phyloP scores from a whole-genome alignment of 1,140 invertebrate genomes.

The Apis mellifera region DNA sequence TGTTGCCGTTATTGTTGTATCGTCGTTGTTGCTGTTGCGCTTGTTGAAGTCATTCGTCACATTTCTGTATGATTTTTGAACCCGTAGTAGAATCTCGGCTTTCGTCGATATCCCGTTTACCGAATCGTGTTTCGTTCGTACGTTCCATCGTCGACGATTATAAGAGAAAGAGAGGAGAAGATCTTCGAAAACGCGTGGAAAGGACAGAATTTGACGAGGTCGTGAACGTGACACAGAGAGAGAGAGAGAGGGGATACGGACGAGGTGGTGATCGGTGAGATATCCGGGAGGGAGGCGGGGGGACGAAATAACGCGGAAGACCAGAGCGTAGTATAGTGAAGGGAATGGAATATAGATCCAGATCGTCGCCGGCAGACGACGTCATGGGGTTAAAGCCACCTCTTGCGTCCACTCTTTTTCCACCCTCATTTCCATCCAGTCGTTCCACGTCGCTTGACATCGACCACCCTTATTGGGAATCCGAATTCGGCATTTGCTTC shows the following conservation, averaged over 20 bases:
- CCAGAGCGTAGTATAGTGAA: background rate
- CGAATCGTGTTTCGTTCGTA: background rate
- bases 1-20: conserved; percentile 48
- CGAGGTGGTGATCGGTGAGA: conserved; percentile 9
- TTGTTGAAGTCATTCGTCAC: background rate
- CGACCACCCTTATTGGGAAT: conserved; percentile 57
- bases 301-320: conserved; percentile 37
- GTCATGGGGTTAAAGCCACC: conserved; percentile 43
- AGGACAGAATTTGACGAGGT: background rate
- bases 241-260: conserved; percentile 6
- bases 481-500: conserved; percentile 70
- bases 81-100: background rate
- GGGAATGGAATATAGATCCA: conserved; percentile 34
- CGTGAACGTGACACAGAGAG: conserved; percentile 1
- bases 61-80: background rate
- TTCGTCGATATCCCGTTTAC: background rate
- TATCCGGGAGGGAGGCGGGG: conserved; percentile 14
- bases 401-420: conserved; percentile 48
- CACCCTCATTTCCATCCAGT: conserved; percentile 46
- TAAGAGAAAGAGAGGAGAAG: background rate
- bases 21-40: conserved; percentile 25
- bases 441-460: conserved; percentile 46
- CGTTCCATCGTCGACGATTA: background rate
- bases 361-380: conserved; percentile 38
- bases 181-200: background rate